Evolutionary conservation across 2,113 vertebrate genomes (phyloP).

Genomic region (Callipepla squamata): DNA sequence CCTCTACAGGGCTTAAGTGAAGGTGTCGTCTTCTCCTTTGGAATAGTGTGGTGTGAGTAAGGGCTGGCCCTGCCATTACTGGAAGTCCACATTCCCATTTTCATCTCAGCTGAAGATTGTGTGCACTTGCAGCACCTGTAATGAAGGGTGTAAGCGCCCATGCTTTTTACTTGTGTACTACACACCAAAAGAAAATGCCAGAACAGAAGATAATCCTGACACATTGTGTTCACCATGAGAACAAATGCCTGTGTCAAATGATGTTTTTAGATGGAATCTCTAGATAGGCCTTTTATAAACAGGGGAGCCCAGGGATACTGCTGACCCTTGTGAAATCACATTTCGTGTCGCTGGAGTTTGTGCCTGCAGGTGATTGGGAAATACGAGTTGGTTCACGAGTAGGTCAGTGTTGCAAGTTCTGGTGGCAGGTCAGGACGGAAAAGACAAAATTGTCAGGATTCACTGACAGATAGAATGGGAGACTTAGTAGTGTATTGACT

Average conservation of each 20-base stretch:
- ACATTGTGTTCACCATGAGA: background rate
- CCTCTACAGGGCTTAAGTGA: background rate
- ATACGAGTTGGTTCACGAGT: background rate
- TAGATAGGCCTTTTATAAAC: background rate
- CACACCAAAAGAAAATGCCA: background rate
- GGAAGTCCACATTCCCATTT: background rate
- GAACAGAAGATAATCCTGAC: background rate
- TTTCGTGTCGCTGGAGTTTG: background rate
- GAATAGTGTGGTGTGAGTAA: background rate
- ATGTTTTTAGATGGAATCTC: background rate
- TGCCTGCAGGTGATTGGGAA: slow-evolving; percentile 20
- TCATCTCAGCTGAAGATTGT: fast-evolving
- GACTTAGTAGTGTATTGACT: background rate
- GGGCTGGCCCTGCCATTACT: background rate
- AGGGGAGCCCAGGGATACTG: background rate
- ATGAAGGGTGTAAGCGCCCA: background rate
- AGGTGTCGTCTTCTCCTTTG: background rate
- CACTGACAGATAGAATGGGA: background rate
- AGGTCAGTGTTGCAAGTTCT: background rate
- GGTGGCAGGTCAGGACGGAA: background rate
- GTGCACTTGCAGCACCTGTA: background rate
- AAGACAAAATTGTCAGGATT: background rate
- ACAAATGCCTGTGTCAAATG: background rate
- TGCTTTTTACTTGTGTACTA: background rate
- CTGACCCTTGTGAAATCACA: background rate